Evolutionary conservation across 2,113 vertebrate species (phyloP), one percentile per base, ranked within the genome.

Genomic region (Pygoscelis antarcticus): DNA sequence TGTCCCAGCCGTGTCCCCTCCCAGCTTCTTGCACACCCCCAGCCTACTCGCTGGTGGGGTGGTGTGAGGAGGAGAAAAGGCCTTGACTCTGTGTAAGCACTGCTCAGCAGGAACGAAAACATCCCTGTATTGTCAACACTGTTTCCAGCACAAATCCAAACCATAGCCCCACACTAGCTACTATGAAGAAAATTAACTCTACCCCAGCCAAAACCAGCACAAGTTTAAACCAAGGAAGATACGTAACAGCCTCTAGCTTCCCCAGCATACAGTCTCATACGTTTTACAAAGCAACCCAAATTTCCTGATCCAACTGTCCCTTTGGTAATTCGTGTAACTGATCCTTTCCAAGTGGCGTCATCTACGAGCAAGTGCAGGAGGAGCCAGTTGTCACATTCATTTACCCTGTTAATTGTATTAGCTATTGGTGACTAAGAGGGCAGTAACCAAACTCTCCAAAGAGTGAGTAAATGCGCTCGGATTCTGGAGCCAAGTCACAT

Each of bases 391-490:
- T 78, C 91, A 49, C 55, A 16, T 91, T 55, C n/a, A 25, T 76
- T 93, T 93, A 66, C 44, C 27, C 49, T 83, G 25, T 80, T 93
- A 91, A 77, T 89, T 81, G 12, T 16, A 52, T 65, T 81, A 87
- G 55, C 13, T 32, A 66, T 75, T 1, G 13, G 52, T 65, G 52
- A 58, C 65, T 74, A 49, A 87, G 46, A 64, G 84, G 55, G 46
- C 40, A 42, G 60, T 44, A 89, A 87, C 30, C 58, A 90, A 82
- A 83, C 32, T 87, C 86, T 96, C 49, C 3, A 12, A 92, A 82
- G 65, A 90, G 16, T 0, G 0, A 78, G 44, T 38, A 76, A 79
- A 87, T 19, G 29, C 0, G 1, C 34, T 80, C 0, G 0, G 22
- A 57, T 82, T 91, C 44, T 86, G 72, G 27, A 95, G 69, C 74